phyloP scores from a whole-genome alignment of 2,113 vertebrate species.

The Catagonus wagneri region DNA sequence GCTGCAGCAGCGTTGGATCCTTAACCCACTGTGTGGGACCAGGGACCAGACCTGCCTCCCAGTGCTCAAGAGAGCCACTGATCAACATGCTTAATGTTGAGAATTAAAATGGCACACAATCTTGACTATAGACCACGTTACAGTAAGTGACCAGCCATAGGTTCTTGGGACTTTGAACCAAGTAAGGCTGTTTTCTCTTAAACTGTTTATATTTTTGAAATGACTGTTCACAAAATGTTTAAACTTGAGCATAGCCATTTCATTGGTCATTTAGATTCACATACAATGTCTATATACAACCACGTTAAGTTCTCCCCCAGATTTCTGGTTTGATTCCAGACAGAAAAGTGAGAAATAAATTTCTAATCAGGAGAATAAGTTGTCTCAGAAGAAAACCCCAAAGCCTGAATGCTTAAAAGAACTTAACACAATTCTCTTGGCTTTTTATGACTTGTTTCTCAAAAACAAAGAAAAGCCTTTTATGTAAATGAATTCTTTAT shows the following conservation, averaged over 20 bases:
- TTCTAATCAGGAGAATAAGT: background rate
- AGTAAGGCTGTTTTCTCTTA: background rate
- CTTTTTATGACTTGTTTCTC: background rate
- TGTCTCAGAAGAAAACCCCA: background rate
- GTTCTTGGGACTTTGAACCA: background rate
- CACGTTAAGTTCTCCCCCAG: background rate
- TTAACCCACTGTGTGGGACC: too few relatives aligned
- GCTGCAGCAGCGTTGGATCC: too few relatives aligned
- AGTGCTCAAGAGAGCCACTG: too few relatives aligned
- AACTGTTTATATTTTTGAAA: background rate
- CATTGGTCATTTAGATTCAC: background rate
- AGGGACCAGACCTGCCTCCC: too few relatives aligned
- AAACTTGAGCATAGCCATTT: background rate
- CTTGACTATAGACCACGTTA: background rate
- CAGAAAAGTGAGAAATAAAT: background rate
- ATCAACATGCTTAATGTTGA: accelerated
- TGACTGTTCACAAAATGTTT: background rate
- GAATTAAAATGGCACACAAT: background rate
- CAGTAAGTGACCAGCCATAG: background rate
- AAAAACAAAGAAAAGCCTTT: background rate
- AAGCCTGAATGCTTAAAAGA: background rate
- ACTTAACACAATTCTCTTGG: background rate
- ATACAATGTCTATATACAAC: accelerated
- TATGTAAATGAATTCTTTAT: background rate
- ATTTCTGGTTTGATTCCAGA: background rate